These are phyloP conservation scores for Schizopygopsis pylzovi DNA, from an alignment of 2,797 vertebrate species.

Conservation along the genomic window DNA sequence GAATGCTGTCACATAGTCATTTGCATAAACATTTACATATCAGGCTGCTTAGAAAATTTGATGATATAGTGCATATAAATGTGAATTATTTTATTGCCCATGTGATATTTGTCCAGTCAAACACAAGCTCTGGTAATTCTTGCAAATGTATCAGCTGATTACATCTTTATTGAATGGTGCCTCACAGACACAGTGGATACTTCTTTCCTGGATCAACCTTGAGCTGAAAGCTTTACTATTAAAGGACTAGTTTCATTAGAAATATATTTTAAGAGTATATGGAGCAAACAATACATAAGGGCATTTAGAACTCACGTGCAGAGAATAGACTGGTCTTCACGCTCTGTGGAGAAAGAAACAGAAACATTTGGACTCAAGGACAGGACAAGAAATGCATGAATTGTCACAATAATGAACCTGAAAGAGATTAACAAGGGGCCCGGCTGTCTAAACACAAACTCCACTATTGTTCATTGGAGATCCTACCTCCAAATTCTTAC, in stretches of 20 bases:
- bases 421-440: conserved; percentile 49
- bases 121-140: conserved; percentile 12
- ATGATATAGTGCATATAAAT: not conserved
- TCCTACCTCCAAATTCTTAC: conserved; percentile 29
- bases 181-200: not conserved
- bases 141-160: conserved; percentile 32
- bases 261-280: not conserved
- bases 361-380: conserved; percentile 27
- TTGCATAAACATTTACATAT: conserved; percentile 3
- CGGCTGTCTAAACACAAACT: conserved; percentile 27
- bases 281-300: conserved; percentile 10
- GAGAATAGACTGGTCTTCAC: conserved; percentile 94
- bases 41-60: not conserved
- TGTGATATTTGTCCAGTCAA: conserved; percentile 45
- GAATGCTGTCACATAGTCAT: not conserved
- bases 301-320: conserved; percentile 89
- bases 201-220: not conserved
- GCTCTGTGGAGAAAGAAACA: conserved; percentile 80
- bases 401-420: conserved; percentile 42
- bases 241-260: not conserved
- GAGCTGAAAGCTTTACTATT: not conserved
- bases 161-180: conserved; percentile 19
- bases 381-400: conserved; percentile 37
- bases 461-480: conserved; percentile 11
- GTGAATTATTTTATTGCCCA: not conserved